Base-by-base conservation (phyloP, 2,113 vertebrate species). In the Glaucidium brasilianum region DNA sequence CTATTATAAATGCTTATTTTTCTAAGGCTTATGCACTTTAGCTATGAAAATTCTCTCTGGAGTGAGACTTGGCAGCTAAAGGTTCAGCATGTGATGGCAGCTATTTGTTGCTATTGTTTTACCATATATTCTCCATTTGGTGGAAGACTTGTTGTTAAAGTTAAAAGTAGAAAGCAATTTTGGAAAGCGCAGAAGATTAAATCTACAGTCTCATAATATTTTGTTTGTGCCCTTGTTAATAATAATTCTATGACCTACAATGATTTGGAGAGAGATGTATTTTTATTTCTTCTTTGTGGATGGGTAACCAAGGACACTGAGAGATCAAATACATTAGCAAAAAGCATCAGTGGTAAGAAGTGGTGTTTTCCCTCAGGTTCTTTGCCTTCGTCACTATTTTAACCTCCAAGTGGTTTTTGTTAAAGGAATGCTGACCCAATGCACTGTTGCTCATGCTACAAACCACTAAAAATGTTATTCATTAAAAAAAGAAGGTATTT, bases 1-100 rank as follows among this genome's bases (percentile, higher is more conserved):
- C 73, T 84, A 55, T 91, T 96, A 91, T 47, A 96, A 81, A 95
- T 79, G 53, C 55, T 90, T 87, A 60, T 94, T 94, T 95, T 97
- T 87, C 58, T 75, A 62, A 73, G 66, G 58, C 49, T 91, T 85
- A 66, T 53, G 49, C 55, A 87, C 59, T 74, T 92, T 35, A 87
- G 43, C 34, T 77, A 27, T 47, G 52, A 91, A 94, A 85, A 95
- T 82, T 87, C 50, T 87, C 86, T 94, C 89, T 84, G 1, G 73
- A 41, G 37, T 73, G 62, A 89, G 53, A 82, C 69, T 94, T 95
- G 92, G 88, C 88, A 82, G 83, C 60, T 74, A 53, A 91, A 85
- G 20, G 63, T 85, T 94, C 74, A 76, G 53, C 52, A 53, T 39
- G 41, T 73, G 58, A 88, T 58, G 79, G 49, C 39, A 87, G 73